Evolutionary conservation across 2,888 invertebrate species (phyloP).

Genomic region (Nebria salina): DNA sequence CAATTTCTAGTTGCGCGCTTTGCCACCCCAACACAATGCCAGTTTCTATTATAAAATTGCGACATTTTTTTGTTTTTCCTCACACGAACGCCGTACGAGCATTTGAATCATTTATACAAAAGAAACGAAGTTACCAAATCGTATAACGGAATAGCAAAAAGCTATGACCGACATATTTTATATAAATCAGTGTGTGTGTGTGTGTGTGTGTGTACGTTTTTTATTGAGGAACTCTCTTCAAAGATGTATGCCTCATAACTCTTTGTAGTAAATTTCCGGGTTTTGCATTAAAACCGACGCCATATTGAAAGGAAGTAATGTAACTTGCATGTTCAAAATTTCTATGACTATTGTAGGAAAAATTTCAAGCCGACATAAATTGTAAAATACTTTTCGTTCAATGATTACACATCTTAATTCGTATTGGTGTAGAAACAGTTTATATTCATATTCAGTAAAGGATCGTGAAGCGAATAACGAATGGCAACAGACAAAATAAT

Average conservation of each 20-base stretch:
- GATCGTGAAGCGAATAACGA: too few relatives aligned
- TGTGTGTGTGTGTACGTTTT: too few relatives aligned
- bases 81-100: background rate
- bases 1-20: background rate
- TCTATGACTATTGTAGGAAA: too few relatives aligned
- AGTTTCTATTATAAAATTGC: background rate
- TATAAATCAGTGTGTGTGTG: too few relatives aligned
- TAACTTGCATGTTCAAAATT: background rate
- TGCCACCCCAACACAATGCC: conserved; percentile 4
- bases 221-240: background rate
- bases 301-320: background rate
- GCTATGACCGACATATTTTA: background rate
- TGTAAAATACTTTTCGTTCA: background rate
- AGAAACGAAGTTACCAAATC: conserved; percentile 9
- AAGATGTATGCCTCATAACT: too few relatives aligned
- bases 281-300: background rate
- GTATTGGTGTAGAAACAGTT: too few relatives aligned
- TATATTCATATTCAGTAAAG: too few relatives aligned
- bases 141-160: background rate
- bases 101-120: background rate
- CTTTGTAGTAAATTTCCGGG: too few relatives aligned
- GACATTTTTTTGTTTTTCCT: background rate
- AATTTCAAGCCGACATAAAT: background rate
- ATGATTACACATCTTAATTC: too few relatives aligned
- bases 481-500: too few relatives aligned